These are phyloP conservation scores for Lochmaea capreae DNA, from an alignment of 2,888 invertebrate species.

Conservation along the genomic window DNA sequence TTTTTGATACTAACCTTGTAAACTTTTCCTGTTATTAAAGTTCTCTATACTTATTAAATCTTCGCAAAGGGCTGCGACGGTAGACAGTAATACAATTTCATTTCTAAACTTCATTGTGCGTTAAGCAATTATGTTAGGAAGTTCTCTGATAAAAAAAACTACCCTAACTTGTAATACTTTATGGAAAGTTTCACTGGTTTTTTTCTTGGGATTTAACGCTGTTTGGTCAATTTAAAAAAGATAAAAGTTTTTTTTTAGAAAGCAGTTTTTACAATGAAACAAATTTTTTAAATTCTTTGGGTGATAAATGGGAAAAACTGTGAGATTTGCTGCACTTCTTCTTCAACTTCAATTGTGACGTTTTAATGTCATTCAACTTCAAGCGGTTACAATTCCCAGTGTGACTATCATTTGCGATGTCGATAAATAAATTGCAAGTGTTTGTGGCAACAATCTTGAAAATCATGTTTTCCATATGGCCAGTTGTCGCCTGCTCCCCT, in stretches of 20 bases:
- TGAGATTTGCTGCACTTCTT: too few species aligned
- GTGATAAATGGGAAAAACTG: too few species aligned
- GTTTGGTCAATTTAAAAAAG: neutral
- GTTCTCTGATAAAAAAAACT: slow-evolving; percentile 22
- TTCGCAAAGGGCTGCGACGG: slow-evolving; percentile 12
- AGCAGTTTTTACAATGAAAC: too few species aligned
- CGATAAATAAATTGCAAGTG: too few species aligned
- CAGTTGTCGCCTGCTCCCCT: too few species aligned
- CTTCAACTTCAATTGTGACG: too few species aligned
- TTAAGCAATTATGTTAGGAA: slow-evolving; percentile 29
- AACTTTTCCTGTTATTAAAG: slow-evolving; percentile 25
- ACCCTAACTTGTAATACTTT: slow-evolving; percentile 17
- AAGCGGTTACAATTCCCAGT: too few species aligned
- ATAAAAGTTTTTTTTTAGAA: neutral
- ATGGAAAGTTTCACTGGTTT: slow-evolving; percentile 4
- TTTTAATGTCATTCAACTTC: too few species aligned
- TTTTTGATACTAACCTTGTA: slow-evolving; percentile 20
- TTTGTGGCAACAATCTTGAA: too few species aligned
- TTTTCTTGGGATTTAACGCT: neutral
- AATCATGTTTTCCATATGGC: too few species aligned
- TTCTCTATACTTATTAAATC: slow-evolving; percentile 21
- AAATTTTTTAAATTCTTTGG: too few species aligned
- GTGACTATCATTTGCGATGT: too few species aligned
- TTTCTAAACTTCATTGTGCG: slow-evolving; percentile 26
- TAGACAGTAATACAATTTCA: slow-evolving; percentile 25